Evolutionary conservation across 2,113 vertebrate species (phyloP).

Genomic region (Aegotheles bennettii): DNA sequence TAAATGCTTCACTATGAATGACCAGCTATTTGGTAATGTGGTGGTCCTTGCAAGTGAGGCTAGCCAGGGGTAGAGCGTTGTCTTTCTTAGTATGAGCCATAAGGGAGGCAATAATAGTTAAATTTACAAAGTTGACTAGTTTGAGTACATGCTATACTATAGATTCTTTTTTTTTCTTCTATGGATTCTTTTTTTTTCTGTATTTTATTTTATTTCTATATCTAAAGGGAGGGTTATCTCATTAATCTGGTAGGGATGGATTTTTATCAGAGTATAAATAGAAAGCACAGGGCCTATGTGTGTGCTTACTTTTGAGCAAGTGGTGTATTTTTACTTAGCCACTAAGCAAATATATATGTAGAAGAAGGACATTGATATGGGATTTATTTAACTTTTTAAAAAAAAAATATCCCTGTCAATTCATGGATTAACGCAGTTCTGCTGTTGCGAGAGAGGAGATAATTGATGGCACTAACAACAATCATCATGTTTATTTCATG

Average conservation of each 20-base stretch:
- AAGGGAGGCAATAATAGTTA: not conserved
- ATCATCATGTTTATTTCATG: not conserved
- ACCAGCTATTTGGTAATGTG: not conserved
- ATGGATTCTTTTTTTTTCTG: not conserved
- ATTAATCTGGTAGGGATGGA: not conserved
- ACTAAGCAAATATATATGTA: not conserved
- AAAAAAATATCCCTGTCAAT: not conserved
- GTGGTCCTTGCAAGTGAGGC: not conserved
- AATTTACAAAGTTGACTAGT: not conserved
- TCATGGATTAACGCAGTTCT: not conserved
- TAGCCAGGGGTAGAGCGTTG: not conserved
- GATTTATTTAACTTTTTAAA: not conserved
- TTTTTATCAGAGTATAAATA: not conserved
- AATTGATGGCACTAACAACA: not conserved
- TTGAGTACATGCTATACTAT: not conserved
- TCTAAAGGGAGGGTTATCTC: not conserved
- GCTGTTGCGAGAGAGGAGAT: not conserved
- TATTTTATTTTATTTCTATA: not conserved
- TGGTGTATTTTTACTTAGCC: not conserved
- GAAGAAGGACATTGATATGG: not conserved
- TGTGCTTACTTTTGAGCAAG: not conserved
- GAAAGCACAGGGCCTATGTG: not conserved
- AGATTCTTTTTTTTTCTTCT: not conserved
- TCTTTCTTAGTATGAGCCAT: not conserved
- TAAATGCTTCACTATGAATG: not conserved